These are phyloP conservation scores for Noctilio leporinus DNA, from an alignment of 2,113 vertebrate genomes.

Conservation along the genomic window DNA sequence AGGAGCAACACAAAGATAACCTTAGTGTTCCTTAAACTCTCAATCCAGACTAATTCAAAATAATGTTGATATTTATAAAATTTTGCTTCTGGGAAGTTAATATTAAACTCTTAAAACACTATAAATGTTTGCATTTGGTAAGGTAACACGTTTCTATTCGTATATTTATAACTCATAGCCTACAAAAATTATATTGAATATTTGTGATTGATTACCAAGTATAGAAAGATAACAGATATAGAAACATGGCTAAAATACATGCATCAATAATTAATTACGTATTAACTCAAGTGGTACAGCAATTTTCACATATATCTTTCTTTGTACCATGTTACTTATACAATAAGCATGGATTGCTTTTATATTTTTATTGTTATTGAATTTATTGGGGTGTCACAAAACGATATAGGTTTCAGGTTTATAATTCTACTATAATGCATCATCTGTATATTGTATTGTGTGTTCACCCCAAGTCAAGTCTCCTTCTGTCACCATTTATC, in stretches of 20 bases:
- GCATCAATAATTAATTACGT: neutral
- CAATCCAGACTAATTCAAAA: neutral
- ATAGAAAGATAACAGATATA: neutral
- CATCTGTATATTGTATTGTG: neutral
- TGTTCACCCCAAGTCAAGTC: neutral
- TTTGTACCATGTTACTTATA: neutral
- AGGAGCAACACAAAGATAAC: neutral
- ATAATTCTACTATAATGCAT: neutral
- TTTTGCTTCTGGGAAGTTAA: neutral
- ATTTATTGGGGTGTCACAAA: neutral
- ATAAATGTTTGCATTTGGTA: neutral
- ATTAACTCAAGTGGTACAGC: neutral
- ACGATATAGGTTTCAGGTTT: neutral
- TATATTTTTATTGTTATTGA: neutral
- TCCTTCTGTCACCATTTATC: neutral
- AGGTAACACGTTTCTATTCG: neutral
- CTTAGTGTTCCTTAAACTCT: neutral
- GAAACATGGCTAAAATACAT: neutral
- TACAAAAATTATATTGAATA: conserved; percentile 1
- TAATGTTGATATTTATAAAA: neutral
- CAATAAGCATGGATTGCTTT: neutral
- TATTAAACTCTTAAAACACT: neutral
- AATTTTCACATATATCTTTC: neutral
- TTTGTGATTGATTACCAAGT: neutral
- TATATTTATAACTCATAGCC: neutral